Base-by-base conservation (phyloP, 2,888 invertebrate species). In the Hecatera dysodea region DNA sequence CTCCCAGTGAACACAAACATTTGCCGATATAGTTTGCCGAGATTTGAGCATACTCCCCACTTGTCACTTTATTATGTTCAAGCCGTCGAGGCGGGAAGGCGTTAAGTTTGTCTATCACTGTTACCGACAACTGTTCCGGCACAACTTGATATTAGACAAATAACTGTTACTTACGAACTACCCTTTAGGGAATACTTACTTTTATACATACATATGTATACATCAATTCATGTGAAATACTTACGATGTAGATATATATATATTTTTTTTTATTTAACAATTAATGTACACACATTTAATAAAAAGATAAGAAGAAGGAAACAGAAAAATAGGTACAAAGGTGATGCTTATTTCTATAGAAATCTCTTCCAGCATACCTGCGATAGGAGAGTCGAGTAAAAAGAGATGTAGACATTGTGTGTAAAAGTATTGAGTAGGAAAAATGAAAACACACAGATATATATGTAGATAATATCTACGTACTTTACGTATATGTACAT, bases 1-100 rank as follows among this genome's bases (percentile, higher is more conserved):
- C 87, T 90, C 86, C 77, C 81, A 82, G 86, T 64, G 84, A 87
- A 88, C 87, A 88, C 86, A 89, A 88, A 88, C 87, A 88, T 87
- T 89, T 89, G 86, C 88, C 86, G 81, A 87, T 87, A 88, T 87
- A 87, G 88, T 86, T 88, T 85, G 75, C 82, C 39, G 79, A 85
- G 85, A 87, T 87, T 86, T 78, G 63, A 74, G 81, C 82, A 82
- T 78, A 74, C 80, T 79, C 82, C 73, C 82, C 71, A 81, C 82
- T 87, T 84, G 84, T 83, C 88, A 85, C 83, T 81, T 81, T 83
- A 87, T 86, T 79, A 73, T 67, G 67, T 69, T 61, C 52, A 62
- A 75, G 56, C 65, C 70, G 39, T 66, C 57, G 68, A 71, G 69
- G 75, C 71, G 73, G 69, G 66, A 78, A 69, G 66, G 61, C 76